phyloP scores from a whole-genome alignment of 2,113 vertebrate genomes.

The Otus sunia region DNA sequence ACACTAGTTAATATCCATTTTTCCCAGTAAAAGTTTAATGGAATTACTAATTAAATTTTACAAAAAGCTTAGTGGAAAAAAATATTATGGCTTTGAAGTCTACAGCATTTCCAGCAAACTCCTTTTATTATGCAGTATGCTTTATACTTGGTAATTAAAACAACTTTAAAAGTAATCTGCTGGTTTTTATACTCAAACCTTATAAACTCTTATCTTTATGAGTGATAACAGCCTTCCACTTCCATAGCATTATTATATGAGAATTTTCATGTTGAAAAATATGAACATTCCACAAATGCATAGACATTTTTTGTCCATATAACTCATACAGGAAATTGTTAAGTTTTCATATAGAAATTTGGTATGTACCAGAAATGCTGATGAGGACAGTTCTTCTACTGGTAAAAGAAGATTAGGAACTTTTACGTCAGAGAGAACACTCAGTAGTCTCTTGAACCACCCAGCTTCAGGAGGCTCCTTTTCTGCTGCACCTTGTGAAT shows the following conservation, averaged over 20 bases:
- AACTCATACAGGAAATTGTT: not conserved
- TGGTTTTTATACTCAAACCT: not conserved
- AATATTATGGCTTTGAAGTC: not conserved
- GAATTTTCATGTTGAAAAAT: not conserved
- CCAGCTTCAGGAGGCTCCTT: not conserved
- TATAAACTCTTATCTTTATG: not conserved
- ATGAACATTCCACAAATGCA: not conserved
- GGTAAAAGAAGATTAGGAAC: not conserved
- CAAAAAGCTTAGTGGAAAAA: not conserved
- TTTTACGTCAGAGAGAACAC: not conserved
- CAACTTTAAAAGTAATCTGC: not conserved
- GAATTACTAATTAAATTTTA: not conserved
- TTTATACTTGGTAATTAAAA: not conserved
- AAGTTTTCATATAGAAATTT: not conserved
- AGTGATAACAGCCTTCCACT: not conserved
- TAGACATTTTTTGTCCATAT: not conserved
- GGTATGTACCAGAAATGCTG: not conserved
- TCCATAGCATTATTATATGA: not conserved
- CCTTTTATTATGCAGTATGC: not conserved
- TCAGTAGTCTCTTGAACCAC: not conserved
- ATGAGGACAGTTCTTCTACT: not conserved
- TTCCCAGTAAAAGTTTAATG: not conserved
- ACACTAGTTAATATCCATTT: not conserved
- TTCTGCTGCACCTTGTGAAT: not conserved
- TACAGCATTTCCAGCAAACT: not conserved